phyloP scores from a whole-genome alignment of 35 echinoderm and acorn worm species.

The Heliocidaris tuberculata region DNA sequence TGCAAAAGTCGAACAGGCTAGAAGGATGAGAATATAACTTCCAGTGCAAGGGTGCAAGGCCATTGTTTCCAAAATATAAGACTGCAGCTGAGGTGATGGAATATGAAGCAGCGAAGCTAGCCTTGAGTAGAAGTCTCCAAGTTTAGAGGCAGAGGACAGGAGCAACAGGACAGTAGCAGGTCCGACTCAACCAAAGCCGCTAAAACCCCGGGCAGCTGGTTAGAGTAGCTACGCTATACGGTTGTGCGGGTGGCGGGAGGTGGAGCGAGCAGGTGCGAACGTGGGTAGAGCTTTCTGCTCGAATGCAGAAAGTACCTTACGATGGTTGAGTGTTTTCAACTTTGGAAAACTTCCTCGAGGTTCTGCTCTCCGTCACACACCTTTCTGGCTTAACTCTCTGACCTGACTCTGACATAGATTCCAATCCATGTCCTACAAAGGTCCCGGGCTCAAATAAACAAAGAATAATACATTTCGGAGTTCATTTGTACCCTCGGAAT shows the following conservation, averaged over 20 bases:
- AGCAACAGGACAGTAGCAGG: background rate
- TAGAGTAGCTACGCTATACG: background rate
- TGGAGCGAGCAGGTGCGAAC: background rate
- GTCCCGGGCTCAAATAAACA: background rate
- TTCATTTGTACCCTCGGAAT: background rate
- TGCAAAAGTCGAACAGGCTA: background rate
- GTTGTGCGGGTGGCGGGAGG: background rate
- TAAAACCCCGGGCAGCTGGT: background rate
- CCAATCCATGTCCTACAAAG: background rate
- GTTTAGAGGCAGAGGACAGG: background rate
- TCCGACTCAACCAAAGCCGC: background rate
- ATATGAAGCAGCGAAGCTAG: background rate
- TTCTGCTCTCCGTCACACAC: slow-evolving; percentile 4
- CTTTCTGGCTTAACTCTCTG: slow-evolving; percentile 10
- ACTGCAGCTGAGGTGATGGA: background rate
- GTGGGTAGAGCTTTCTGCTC: background rate
- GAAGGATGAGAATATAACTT: slow-evolving; percentile 1
- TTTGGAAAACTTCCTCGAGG: background rate
- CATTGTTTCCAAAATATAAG: background rate
- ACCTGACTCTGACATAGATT: background rate
- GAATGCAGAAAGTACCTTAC: background rate
- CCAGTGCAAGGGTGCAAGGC: background rate
- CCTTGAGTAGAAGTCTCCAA: background rate
- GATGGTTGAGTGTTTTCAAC: slow-evolving; percentile 6
- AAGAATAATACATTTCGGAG: slow-evolving; percentile 2